Conservation (phyloP, 2,888 invertebrate species). For the Eurytoma californica region DNA sequence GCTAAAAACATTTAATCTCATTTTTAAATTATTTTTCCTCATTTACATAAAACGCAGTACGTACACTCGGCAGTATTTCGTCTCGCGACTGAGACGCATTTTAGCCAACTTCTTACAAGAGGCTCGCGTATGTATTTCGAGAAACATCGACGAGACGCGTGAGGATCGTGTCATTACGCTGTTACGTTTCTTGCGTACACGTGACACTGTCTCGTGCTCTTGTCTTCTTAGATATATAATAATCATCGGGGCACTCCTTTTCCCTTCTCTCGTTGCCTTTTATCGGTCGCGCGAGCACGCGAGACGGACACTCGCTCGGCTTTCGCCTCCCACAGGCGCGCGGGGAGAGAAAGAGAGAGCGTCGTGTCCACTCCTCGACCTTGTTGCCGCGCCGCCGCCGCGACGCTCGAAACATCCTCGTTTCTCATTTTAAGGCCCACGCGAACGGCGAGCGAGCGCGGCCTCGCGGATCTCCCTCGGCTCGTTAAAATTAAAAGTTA, state of each 20-base stretch:
- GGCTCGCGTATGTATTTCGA: not conserved
- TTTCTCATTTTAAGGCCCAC: slow-evolving; percentile 48
- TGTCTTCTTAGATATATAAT: slow-evolving; percentile 3
- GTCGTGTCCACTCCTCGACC: slow-evolving; percentile 40
- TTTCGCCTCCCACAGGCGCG: slow-evolving; percentile 28
- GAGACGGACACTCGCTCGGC: not conserved
- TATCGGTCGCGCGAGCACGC: too few relatives aligned
- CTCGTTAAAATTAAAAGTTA: slow-evolving; percentile 54
- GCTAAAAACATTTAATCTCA: too few relatives aligned
- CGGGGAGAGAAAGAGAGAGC: too few relatives aligned
- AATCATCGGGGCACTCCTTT: slow-evolving; percentile 18
- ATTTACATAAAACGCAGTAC: too few relatives aligned
- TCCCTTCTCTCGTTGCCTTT: not conserved
- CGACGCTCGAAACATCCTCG: slow-evolving; percentile 41
- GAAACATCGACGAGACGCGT: not conserved
- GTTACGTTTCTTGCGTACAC: slow-evolving; percentile 8
- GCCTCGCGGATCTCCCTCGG: slow-evolving; percentile 17
- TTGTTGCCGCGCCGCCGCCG: slow-evolving; percentile 14
- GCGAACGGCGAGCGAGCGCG: slow-evolving; percentile 13
- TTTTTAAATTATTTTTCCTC: too few relatives aligned
- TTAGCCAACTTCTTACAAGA: not conserved
- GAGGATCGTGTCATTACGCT: slow-evolving; percentile 11
- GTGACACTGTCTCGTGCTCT: not conserved
- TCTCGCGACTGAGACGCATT: too few relatives aligned
- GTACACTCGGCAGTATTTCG: too few relatives aligned